A percentile compares a stretch with the other conserved stretches of the same genome.
These are phyloP conservation scores for Leptinotarsa rubiginosa DNA, from an alignment of 2,888 invertebrate species.

Conservation along the genomic window DNA sequence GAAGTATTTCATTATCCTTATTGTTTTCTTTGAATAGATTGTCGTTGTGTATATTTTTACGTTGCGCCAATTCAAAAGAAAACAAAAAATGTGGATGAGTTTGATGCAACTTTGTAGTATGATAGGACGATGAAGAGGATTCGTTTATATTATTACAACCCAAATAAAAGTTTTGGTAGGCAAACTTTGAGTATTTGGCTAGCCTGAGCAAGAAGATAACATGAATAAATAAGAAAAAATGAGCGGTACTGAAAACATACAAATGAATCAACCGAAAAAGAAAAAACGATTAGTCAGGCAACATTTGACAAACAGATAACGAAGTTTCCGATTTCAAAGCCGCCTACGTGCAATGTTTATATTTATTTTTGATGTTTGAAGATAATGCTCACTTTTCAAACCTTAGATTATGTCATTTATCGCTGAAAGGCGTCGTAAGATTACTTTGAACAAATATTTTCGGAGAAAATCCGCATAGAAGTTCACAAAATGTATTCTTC, in stretches of 20 bases:
- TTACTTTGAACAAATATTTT: neutral
- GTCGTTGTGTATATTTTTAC: too few relatives aligned
- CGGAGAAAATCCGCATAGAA: neutral
- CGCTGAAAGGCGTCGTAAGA: neutral
- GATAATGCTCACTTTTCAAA: neutral
- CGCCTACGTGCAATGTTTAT: slow-evolving; percentile 5
- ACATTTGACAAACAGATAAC: slow-evolving; percentile 8
- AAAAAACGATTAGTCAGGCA: neutral
- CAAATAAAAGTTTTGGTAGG: too few relatives aligned
- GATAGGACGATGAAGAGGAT: too few relatives aligned
- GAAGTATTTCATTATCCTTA: too few relatives aligned
- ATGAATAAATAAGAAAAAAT: neutral
- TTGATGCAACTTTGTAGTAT: too few relatives aligned
- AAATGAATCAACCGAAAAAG: neutral
- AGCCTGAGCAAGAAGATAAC: neutral
- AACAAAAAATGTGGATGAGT: too few relatives aligned
- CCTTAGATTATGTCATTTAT: neutral
- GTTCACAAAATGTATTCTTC: neutral
- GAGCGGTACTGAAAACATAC: neutral
- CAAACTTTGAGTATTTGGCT: too few relatives aligned
- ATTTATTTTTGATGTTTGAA: slow-evolving; percentile 1
- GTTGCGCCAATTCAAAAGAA: too few relatives aligned
- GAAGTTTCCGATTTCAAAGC: neutral
- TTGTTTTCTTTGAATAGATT: too few relatives aligned
- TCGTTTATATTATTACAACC: too few relatives aligned